These are phyloP conservation scores for Chamaedrilus cognettii DNA, from an alignment of 2,888 invertebrate species.

Conservation along the genomic window DNA sequence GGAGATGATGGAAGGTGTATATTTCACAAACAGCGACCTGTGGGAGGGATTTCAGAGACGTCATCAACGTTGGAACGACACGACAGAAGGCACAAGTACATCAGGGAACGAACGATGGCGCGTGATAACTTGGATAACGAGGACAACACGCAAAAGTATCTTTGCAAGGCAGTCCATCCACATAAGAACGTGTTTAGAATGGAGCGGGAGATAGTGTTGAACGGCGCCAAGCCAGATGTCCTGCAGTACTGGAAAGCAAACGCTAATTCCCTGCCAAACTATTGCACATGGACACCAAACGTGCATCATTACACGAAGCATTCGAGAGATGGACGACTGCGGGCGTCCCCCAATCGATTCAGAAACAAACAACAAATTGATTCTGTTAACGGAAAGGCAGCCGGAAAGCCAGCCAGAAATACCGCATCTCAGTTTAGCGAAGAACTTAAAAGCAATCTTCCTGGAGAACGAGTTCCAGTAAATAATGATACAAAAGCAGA, in stretches of 20 bases:
- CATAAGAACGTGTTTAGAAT: not conserved
- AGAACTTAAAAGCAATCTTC: not conserved
- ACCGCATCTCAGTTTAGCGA: too few species aligned
- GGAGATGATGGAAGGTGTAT: too few species aligned
- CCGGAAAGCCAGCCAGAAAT: too few species aligned
- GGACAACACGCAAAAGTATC: too few species aligned
- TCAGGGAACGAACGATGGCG: not conserved
- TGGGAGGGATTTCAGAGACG: too few species aligned
- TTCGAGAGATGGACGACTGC: not conserved
- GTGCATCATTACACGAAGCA: not conserved
- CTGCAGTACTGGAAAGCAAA: not conserved
- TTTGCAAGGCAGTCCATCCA: not conserved
- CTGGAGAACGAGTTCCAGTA: not conserved
- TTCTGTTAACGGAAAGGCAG: not conserved
- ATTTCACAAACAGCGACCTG: too few species aligned
- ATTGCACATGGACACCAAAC: not conserved
- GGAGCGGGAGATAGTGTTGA: not conserved
- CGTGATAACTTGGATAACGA: too few species aligned
- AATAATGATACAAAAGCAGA: not conserved
- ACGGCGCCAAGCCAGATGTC: not conserved
- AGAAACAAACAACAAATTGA: not conserved
- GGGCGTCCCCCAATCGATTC: not conserved
- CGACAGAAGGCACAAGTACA: not conserved
- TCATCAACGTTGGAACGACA: not conserved
- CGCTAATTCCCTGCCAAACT: not conserved